Evolutionary conservation across 2,113 vertebrate species (phyloP), one percentile per base, ranked within the genome.

Genomic region (Pseudopipra pipra): DNA sequence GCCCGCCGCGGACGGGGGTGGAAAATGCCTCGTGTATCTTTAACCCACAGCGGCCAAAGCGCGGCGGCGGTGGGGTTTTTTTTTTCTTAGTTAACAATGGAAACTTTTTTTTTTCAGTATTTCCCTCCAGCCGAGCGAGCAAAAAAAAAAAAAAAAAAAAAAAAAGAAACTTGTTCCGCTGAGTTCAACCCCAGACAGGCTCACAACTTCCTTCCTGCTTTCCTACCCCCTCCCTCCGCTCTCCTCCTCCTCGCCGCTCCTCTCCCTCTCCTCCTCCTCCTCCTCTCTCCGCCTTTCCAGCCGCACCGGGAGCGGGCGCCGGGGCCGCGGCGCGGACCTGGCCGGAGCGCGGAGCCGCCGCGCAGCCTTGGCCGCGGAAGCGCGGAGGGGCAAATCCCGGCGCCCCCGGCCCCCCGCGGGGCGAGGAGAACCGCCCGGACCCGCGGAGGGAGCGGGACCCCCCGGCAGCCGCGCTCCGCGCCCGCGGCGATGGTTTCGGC

Each of bases 161-260:
- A 41, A 97, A 96, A 97, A 97, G 82, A 98, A 98, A 98, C 98
- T 98, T 97, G 97, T 98, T 97, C 97, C 97, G 97, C 98, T 97
- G 98, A 98, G 98, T 98, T 97, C 97, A 98, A 97, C 98, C 97
- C 98, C 98, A 98, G 97, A 97, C 97, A 95, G 96, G 96, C 98
- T 97, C 97, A 97, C 97, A 97, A 97, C 97, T 98, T 98, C 98
- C 98, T 98, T 98, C 98, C 98, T 98, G 98, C 98, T 96, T 97
- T 96, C 96, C 97, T 97, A 95, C 96, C 95, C 95, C 76, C 97
- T 94, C 96, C 97, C 97, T 92, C 96, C 95, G 80, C 90, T 92
- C 90, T 74, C 73, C 94, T 96, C 94, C 78, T 71, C 76, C 41
- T 89, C 91, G 70, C 68, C 78, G 55, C 91, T 89, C 94, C 71